Evolutionary conservation across 2,113 vertebrate species (phyloP), one percentile per base, ranked within the genome.

Genomic region (Silurus glanis): DNA sequence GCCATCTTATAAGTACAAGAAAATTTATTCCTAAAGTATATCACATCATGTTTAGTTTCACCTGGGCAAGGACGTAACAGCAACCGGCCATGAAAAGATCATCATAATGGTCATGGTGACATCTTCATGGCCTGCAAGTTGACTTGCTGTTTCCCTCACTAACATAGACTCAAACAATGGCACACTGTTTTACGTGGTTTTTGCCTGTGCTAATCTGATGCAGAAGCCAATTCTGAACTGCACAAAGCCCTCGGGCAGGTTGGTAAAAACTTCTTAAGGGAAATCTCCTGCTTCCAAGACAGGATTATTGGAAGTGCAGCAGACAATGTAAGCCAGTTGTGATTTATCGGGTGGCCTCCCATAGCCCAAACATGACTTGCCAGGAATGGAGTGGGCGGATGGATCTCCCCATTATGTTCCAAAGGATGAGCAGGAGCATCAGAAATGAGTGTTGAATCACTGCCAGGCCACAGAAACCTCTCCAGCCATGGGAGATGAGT

Each of bases 391-490:
- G 88, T 71, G 88, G 89, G 90, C 45, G 80, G 90, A 88, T 72
- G 86, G 88, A 90, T 92, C 82, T 82, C 88, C 91, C 90, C 84
- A 85, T 90, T 88, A 87, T 64, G 78, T 90, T 92, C 92, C 90
- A 89, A 92, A 91, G 78, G 91, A 93, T 88, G 91, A 90, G 94
- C 94, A 89, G 87, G 91, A 92, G 91, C 91, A 91, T 91, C 90
- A 89, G 94, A 94, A 90, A 92, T 93, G 92, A 89, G 87, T 83
- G 90, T 93, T 94, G 95, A 95, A 91, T 89, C 83, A 49, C 75
- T 92, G 95, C 95, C 95, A 95, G 92, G 93, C 95, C 95, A 92
- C 95, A 95, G 95, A 93, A 95, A 95, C 94, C 96, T 94, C 91
- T 91, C 91, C 37, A 93, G 94, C 94, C 94, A 94, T 92, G 76